Evolutionary conservation across 2,113 vertebrate species (phyloP), one percentile per base, ranked within the genome.

Genomic region (Strigops habroptila): DNA sequence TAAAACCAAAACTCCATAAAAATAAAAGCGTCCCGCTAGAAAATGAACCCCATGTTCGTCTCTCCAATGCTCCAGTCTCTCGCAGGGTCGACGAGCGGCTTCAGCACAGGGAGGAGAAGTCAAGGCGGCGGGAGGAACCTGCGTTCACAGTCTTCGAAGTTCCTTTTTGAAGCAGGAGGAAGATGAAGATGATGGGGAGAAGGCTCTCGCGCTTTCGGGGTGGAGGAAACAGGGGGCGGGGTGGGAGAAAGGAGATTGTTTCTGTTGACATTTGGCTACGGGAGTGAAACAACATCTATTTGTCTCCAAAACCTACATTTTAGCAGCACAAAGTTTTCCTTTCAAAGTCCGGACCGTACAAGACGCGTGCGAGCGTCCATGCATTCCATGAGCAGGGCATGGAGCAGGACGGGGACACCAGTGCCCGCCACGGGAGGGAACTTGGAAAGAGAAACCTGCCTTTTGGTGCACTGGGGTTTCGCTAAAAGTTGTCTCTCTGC

Each of bases 61-160:
- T 98, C 98, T 94, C 98, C 97, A 98, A 98, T 97, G 98, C 98
- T 98, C 98, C 98, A 98, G 98, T 98, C 98, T 98, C 99, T 98
- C 97, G 97, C 95, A 94, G 98, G 97, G 98, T 97, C 82, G 97
- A 98, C 97, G 97, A 98, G 98, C 88, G 98, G 98, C 98, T 98
- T 98, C 97, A 95, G 98, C 98, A 97, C 97, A 97, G 98, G 98
- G 98, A 86, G 97, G 97, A 98, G 98, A 97, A 97, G 96, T 96
- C 82, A 23, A 92, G 97, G 90, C 37, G 90, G 95, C 84, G 91
- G 92, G 83, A 98, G 98, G 98, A 98, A 98, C 98, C 98, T 97
- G 98, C 97, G 98, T 98, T 99, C 99, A 99, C 99, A 99, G 99
- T 99, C 99, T 99, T 98, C 99, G 96, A 98, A 99, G 98, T 99